Conservation (phyloP, 2,888 invertebrate genomes). For the Pharmacophagus antenor region DNA sequence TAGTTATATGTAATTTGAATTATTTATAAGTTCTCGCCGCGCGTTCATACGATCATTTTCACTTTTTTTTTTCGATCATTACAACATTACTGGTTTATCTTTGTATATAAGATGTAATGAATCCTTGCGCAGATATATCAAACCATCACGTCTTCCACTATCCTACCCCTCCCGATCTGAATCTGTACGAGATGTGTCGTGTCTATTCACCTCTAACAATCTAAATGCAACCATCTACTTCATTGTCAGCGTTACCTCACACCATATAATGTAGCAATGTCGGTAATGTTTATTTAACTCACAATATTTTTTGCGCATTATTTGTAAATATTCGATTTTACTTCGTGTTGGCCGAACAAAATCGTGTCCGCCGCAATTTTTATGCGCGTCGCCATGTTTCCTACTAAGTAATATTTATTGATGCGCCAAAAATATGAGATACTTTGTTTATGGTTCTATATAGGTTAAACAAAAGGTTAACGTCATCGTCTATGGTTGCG, state of each 20-base stretch:
- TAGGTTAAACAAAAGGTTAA: conserved; percentile 45
- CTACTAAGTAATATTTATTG: neutral
- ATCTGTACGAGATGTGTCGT: conserved; percentile 33
- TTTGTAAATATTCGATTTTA: conserved; percentile 9
- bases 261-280: conserved; percentile 59
- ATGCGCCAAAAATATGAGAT: conserved; percentile 13
- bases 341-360: conserved; percentile 2
- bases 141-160: conserved; percentile 21
- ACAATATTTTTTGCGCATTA: conserved; percentile 21
- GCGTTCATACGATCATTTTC: neutral
- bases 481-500: conserved; percentile 70
- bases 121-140: neutral
- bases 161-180: conserved; percentile 26
- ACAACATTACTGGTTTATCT: neutral
- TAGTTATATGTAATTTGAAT: conserved; percentile 50
- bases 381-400: neutral
- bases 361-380: conserved; percentile 3
- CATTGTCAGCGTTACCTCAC: conserved; percentile 63
- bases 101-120: neutral
- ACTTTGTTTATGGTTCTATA: conserved; percentile 31
- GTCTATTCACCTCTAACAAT: conserved; percentile 39
- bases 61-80: neutral
- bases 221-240: conserved; percentile 44
- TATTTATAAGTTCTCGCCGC: conserved; percentile 31
- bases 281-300: conserved; percentile 33